These are phyloP conservation scores for Cichlasoma orientale DNA, from an alignment of 2,797 vertebrate species.

Conservation along the genomic window DNA sequence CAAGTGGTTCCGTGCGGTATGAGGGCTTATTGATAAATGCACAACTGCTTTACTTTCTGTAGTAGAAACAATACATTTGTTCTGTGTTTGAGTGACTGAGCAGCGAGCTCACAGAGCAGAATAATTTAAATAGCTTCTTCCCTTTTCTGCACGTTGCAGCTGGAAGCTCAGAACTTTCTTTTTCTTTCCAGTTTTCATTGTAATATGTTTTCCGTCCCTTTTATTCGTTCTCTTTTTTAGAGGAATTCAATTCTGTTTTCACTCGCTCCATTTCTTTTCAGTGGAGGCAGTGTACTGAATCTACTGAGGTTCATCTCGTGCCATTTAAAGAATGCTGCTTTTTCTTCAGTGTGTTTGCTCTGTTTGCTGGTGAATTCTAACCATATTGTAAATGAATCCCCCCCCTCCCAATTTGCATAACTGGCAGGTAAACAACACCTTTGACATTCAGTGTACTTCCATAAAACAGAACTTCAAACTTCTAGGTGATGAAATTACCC, in stretches of 20 bases:
- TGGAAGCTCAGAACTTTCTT: slow-evolving; percentile 43
- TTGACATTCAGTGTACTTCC: slow-evolving; percentile 10
- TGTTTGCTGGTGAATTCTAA: slow-evolving; percentile 44
- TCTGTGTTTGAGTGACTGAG: slow-evolving; percentile 58
- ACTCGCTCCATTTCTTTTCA: slow-evolving; percentile 68
- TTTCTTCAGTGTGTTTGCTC: slow-evolving; percentile 31
- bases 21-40: slow-evolving; percentile 38
- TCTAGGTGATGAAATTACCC: background rate
- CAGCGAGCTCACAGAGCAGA: slow-evolving; percentile 41
- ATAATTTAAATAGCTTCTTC: slow-evolving; percentile 63
- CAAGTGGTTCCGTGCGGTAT: slow-evolving; percentile 22
- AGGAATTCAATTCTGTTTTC: slow-evolving; percentile 71
- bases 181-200: slow-evolving; percentile 46
- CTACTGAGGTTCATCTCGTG: slow-evolving; percentile 57
- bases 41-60: slow-evolving; percentile 28
- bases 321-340: slow-evolving; percentile 52
- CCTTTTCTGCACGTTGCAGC: slow-evolving; percentile 55
- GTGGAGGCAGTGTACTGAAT: slow-evolving; percentile 39
- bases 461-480: slow-evolving; percentile 6
- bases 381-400: slow-evolving; percentile 41
- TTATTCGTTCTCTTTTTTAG: slow-evolving; percentile 62
- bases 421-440: slow-evolving; percentile 39
- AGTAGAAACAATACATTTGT: slow-evolving; percentile 19
- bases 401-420: slow-evolving; percentile 29
- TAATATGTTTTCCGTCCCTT: slow-evolving; percentile 56